Evolutionary conservation across 2,888 invertebrate species (phyloP).

Genomic region (Trissolcus brochymenae): DNA sequence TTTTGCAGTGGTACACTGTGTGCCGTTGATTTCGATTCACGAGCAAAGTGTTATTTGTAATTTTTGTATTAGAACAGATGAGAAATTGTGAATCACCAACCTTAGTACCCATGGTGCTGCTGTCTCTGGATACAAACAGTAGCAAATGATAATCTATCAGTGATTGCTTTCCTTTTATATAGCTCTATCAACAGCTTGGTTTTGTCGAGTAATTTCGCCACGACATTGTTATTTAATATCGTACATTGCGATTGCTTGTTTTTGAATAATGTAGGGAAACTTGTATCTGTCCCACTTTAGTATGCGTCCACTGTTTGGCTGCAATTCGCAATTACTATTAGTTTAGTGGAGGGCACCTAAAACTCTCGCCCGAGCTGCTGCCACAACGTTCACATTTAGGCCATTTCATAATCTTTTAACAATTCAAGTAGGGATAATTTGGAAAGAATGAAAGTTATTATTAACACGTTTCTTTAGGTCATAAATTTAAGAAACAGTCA

Average conservation of each 20-base stretch:
- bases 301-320: conserved; percentile 46
- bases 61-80: background rate
- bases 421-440: too few species aligned
- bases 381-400: too few species aligned
- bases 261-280: conserved; percentile 59
- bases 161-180: conserved; percentile 66
- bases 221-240: conserved; percentile 65
- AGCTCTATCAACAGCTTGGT: conserved; percentile 55
- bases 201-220: conserved; percentile 64
- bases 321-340: conserved; percentile 9
- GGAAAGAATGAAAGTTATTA: too few species aligned
- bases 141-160: conserved; percentile 64
- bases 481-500: too few species aligned
- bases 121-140: conserved; percentile 56
- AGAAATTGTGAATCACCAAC: conserved; percentile 60
- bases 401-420: too few species aligned
- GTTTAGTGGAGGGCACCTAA: background rate
- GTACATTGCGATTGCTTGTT: conserved; percentile 54
- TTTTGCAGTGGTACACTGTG: background rate
- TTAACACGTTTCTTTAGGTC: too few species aligned
- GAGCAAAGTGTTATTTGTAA: background rate
- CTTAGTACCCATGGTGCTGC: conserved; percentile 65
- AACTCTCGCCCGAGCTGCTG: background rate
- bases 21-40: too few species aligned
- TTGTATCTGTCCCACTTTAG: conserved; percentile 51